Percentiles rank a stretch among this genome's conserved stretches.
These are phyloP conservation scores for Eurois occulta DNA, from an alignment of 2,888 invertebrate genomes.

Conservation along the genomic window DNA sequence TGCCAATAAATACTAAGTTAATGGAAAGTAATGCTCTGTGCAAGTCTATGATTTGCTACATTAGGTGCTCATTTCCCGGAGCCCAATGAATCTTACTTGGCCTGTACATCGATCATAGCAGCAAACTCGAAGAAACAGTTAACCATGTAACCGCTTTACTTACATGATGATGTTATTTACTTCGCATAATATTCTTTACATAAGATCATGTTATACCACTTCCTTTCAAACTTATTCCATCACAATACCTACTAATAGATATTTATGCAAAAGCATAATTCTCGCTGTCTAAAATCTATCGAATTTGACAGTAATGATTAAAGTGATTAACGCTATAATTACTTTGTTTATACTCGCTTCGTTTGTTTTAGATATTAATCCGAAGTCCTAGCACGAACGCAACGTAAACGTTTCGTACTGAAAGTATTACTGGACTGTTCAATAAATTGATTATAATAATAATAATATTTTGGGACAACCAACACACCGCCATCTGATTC, in stretches of 20 bases:
- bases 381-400: too few relatives aligned
- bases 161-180: slow-evolving; percentile 31
- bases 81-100: neutral
- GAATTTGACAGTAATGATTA: slow-evolving; percentile 17
- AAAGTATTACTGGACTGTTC: too few relatives aligned
- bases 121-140: slow-evolving; percentile 8
- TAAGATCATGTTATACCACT: slow-evolving; percentile 22
- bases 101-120: neutral
- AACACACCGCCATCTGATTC: too few relatives aligned
- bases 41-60: slow-evolving; percentile 13
- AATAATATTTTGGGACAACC: too few relatives aligned
- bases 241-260: slow-evolving; percentile 21
- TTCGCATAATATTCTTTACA: slow-evolving; percentile 48
- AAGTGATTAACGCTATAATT: slow-evolving; percentile 26
- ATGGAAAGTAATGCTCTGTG: neutral
- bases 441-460: too few relatives aligned
- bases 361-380: neutral
- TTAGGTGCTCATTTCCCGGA: slow-evolving; percentile 16
- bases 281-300: neutral
- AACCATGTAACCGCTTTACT: slow-evolving; percentile 30
- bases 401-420: too few relatives aligned
- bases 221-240: slow-evolving; percentile 20
- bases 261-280: slow-evolving; percentile 5
- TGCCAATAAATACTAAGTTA: neutral
- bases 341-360: neutral